Evolutionary conservation across 2,797 vertebrate genomes (phyloP).

Genomic region (Nyctalus aviator): DNA sequence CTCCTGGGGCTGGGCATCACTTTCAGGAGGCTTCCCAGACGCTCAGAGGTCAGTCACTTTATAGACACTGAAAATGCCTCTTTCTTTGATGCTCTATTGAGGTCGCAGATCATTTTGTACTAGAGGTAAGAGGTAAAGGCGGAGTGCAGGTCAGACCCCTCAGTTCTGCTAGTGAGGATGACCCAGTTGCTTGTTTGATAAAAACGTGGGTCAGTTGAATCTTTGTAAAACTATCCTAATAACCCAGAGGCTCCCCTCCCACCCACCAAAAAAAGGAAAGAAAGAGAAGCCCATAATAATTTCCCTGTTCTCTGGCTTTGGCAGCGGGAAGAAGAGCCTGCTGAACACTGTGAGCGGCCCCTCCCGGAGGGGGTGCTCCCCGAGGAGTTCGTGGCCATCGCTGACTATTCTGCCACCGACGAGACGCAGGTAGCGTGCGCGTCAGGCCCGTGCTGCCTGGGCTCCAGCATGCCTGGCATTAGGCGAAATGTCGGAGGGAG

Average conservation of each 20-base stretch:
- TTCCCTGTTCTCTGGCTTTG: not conserved
- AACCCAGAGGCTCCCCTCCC: not conserved
- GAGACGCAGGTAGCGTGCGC: slow-evolving; percentile 78
- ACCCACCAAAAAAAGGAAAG: too few relatives aligned
- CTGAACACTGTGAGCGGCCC: not conserved
- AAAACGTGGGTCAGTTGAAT: not conserved
- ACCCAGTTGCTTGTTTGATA: not conserved
- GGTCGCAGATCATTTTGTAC: not conserved
- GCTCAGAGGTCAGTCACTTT: not conserved
- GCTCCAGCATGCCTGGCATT: not conserved
- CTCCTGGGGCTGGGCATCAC: not conserved
- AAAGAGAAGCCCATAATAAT: not conserved
- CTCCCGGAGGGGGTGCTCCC: slow-evolving; percentile 3
- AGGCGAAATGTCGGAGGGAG: not conserved
- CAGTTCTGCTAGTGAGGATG: not conserved
- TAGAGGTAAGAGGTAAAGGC: not conserved
- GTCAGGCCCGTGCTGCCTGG: accelerated
- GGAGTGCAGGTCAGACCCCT: not conserved
- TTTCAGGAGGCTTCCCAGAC: not conserved
- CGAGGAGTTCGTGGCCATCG: slow-evolving; percentile 77
- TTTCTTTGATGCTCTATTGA: not conserved
- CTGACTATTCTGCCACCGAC: slow-evolving; percentile 77
- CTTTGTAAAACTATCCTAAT: not conserved
- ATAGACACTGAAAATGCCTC: not conserved
- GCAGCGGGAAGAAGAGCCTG: slow-evolving; percentile 52